Base-by-base conservation (phyloP, 1,140 invertebrate species). In the Bombus breviceps region DNA sequence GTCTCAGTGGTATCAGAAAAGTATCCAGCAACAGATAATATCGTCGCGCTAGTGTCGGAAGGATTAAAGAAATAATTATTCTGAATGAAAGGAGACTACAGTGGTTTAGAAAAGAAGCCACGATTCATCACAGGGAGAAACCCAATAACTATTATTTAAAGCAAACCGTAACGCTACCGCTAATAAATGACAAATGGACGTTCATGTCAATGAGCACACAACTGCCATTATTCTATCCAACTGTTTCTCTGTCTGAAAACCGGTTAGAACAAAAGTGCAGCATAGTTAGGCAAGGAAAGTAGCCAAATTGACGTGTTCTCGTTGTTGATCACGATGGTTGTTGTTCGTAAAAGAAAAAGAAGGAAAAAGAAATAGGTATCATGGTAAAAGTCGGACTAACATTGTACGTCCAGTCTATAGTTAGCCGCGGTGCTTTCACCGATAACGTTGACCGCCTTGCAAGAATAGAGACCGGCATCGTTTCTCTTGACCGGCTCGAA, bases 331-430 rank as follows among this genome's bases (percentile, higher is more conserved):
- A 78, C n/a, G 0, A 57, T 62, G 32, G 75, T 77, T 25, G 6
- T 73, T 73, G 37, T 41, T 39, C 43, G 47, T 28, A 32, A 74
- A 25, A 13, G 28, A 64, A 41, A 28, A n/a, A 64, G n/a, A 43
- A 37, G 4, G 34, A 47, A 68, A 69, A 41, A 37, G 43, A 81
- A 80, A 28, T 59, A 73, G 37, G 15, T 28, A 79, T 41, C 47
- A 57, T 22, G 66, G 82, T 84, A 84, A 81, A 85, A 85, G 84
- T 80, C 76, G 53, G 39, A 57, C 57, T 72, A 88, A 98, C 98
- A 98, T 96, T 98, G 98, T 43, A 98, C 97, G 95, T 98, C 98
- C 75, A 98, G 96, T 91, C 97, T 96, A 87, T 98, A 97, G 92
- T 97, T 97, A 72, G 98, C 96, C 32, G 97, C 97, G 91, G 97